These are phyloP conservation scores for Lapara coniferarum DNA, from an alignment of 2,888 invertebrate genomes.

Conservation along the genomic window DNA sequence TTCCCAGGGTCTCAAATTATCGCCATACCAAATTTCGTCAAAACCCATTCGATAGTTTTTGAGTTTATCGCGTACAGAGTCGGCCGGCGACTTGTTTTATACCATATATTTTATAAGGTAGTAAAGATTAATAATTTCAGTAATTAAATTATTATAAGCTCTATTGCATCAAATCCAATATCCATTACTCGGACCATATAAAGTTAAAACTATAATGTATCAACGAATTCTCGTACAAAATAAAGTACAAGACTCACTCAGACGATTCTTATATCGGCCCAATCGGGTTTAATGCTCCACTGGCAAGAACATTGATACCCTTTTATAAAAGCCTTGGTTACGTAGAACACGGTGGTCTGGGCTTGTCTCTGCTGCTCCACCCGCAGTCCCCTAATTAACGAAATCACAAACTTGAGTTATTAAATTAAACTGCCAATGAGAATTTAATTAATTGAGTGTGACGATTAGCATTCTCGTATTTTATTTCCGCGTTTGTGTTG, in stretches of 20 bases:
- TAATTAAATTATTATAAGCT: too few species aligned
- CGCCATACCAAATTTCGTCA: too few species aligned
- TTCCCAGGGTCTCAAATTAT: too few species aligned
- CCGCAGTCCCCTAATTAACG: conserved; percentile 27
- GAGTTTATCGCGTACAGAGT: too few species aligned
- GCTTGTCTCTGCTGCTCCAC: conserved; percentile 14
- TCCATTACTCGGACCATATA: too few species aligned
- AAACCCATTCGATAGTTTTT: too few species aligned
- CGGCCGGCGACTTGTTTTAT: too few species aligned
- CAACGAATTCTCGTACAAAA: too few species aligned
- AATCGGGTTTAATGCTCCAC: conserved; percentile 37
- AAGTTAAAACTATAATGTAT: too few species aligned
- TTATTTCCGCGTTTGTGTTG: neutral
- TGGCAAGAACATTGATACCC: conserved; percentile 36
- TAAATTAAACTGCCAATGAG: conserved; percentile 21
- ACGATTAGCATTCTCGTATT: neutral
- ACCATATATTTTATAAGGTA: too few species aligned
- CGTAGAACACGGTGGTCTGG: conserved; percentile 25
- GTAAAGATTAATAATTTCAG: too few species aligned
- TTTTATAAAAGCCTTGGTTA: conserved; percentile 30
- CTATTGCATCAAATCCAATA: too few species aligned
- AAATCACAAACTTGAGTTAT: conserved; percentile 23
- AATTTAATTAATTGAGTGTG: conserved; percentile 3
- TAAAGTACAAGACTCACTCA: conserved; percentile 32
- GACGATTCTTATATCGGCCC: conserved; percentile 35